These are phyloP conservation scores for Psix sp. DNA, from an alignment of 1,140 invertebrate genomes.

Conservation along the genomic window DNA sequence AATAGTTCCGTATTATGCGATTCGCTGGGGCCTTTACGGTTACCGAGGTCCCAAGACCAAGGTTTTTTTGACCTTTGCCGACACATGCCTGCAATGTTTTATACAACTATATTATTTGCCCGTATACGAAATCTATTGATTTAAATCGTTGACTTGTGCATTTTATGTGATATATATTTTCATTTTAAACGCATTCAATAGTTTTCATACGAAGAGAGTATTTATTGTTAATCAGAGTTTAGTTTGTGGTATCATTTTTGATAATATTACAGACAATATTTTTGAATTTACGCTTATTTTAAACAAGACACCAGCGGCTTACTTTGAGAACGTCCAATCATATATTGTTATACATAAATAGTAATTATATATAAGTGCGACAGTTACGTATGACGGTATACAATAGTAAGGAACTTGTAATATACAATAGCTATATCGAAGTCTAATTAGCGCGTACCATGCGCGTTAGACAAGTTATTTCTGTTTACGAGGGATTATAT, in stretches of 20 bases:
- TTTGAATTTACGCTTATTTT: too few species aligned
- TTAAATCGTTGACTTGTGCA: not conserved
- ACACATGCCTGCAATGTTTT: constrained; percentile 24
- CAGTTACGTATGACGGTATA: constrained; percentile 27
- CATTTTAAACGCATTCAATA: not conserved
- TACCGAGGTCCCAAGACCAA: constrained; percentile 39
- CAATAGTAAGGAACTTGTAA: constrained; percentile 7
- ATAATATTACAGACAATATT: too few species aligned
- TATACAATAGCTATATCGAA: not conserved
- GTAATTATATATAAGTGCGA: constrained; percentile 42
- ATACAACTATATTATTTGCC: too few species aligned
- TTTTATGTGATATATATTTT: not conserved
- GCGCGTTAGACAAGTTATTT: constrained; percentile 10
- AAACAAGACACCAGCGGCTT: not conserved
- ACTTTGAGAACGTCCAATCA: constrained; percentile 10
- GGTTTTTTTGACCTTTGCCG: constrained; percentile 28
- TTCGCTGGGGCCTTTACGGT: constrained; percentile 54
- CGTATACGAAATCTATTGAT: too few species aligned
- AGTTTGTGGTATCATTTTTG: not conserved
- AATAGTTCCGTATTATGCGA: constrained; percentile 75
- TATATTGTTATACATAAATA: constrained; percentile 40
- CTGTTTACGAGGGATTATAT: constrained; percentile 10
- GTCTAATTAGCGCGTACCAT: not conserved
- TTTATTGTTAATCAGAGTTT: too few species aligned
- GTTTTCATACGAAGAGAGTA: too few species aligned